phyloP scores from a whole-genome alignment of 2,888 invertebrate genomes.

The Cecidostiba fungosa region DNA sequence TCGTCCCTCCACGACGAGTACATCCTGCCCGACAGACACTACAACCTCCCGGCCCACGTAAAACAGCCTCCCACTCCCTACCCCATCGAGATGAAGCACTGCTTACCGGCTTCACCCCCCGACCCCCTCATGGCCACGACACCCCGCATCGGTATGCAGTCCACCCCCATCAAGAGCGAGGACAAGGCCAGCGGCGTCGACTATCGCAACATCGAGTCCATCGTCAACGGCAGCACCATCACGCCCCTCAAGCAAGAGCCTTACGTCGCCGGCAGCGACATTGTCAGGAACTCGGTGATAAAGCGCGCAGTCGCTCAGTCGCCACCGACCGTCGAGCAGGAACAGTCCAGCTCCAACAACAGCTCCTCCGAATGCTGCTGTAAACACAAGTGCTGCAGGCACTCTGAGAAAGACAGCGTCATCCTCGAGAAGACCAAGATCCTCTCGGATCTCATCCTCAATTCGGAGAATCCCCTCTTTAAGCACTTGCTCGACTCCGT shows the following conservation, averaged over 20 bases:
- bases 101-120: slow-evolving; percentile 70
- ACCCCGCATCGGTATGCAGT: slow-evolving; percentile 75
- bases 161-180: slow-evolving; percentile 77
- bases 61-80: slow-evolving; percentile 54
- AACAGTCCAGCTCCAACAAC: slow-evolving; percentile 42
- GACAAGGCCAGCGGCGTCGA: slow-evolving; percentile 73
- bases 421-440: slow-evolving; percentile 77
- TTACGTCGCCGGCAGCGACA: slow-evolving; percentile 66
- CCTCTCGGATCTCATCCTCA: slow-evolving; percentile 77
- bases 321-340: slow-evolving; percentile 59
- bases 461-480: slow-evolving; percentile 76
- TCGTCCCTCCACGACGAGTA: slow-evolving; percentile 70
- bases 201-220: slow-evolving; percentile 78
- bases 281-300: slow-evolving; percentile 77
- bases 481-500: slow-evolving; percentile 75
- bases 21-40: slow-evolving; percentile 70
- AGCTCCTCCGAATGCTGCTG: slow-evolving; percentile 71
- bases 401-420: slow-evolving; percentile 74
- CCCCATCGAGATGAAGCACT: slow-evolving; percentile 56
- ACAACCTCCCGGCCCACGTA: neutral
- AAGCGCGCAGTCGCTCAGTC: slow-evolving; percentile 73
- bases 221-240: slow-evolving; percentile 72
- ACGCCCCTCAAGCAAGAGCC: slow-evolving; percentile 74
- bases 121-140: slow-evolving; percentile 68
- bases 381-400: slow-evolving; percentile 77